Conservation (phyloP, 2,797 vertebrate genomes). For the Toxotes lorentzi region DNA sequence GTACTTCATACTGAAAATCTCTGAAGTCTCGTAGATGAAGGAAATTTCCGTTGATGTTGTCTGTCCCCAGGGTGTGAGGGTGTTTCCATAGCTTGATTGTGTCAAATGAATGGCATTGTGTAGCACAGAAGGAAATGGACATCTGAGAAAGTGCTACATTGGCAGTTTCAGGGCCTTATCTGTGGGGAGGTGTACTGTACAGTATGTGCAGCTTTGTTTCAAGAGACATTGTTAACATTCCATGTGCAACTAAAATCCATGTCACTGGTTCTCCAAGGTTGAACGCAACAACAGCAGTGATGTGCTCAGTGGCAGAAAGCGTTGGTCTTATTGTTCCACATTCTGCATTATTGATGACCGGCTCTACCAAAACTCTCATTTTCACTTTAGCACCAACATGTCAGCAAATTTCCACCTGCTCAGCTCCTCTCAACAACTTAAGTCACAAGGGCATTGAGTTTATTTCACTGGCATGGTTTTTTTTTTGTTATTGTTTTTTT, state of each 20-base stretch:
- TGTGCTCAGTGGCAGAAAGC: conserved; percentile 22
- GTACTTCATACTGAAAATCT: conserved; percentile 43
- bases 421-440: conserved; percentile 40
- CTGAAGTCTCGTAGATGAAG: conserved; percentile 45
- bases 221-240: conserved; percentile 29
- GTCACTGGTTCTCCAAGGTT: conserved; percentile 17
- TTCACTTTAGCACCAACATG: conserved; percentile 34
- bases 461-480: conserved; percentile 44
- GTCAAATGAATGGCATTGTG: conserved; percentile 62
- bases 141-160: conserved; percentile 56
- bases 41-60: conserved; percentile 49
- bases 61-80: conserved; percentile 33
- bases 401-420: conserved; percentile 55
- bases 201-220: conserved; percentile 14
- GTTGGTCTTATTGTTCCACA: conserved; percentile 34
- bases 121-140: conserved; percentile 41
- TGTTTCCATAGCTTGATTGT: conserved; percentile 41
- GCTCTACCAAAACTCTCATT: conserved; percentile 34
- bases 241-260: conserved; percentile 38
- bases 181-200: not conserved
- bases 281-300: conserved; percentile 19
- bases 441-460: conserved; percentile 8
- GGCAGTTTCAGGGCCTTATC: conserved; percentile 38
- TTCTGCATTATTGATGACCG: conserved; percentile 58
- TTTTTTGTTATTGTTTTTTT: not conserved